phyloP scores from a whole-genome alignment of 1,140 invertebrate species.

The Bemisia tabaci region DNA sequence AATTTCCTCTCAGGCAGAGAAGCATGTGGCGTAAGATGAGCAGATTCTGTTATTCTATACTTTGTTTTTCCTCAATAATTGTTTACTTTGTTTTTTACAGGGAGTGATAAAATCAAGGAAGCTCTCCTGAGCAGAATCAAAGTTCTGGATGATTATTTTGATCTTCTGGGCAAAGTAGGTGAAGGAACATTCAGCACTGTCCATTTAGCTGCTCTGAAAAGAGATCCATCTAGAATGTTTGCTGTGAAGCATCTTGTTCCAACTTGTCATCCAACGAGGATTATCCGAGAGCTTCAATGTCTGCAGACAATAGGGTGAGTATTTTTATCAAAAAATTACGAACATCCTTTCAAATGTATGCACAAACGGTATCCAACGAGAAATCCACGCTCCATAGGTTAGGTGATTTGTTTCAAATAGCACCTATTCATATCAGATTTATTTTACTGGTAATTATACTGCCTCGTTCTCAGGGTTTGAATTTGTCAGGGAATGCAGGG shows the following conservation, averaged over 20 bases:
- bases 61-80: too few species aligned
- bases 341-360: too few species aligned
- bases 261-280: conserved; percentile 59
- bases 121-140: not conserved
- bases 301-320: conserved; percentile 63
- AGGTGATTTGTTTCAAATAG: too few species aligned
- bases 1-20: too few species aligned
- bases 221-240: conserved; percentile 42
- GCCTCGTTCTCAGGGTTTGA: too few species aligned
- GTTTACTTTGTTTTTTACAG: not conserved
- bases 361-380: too few species aligned
- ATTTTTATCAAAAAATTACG: too few species aligned
- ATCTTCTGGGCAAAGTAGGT: conserved; percentile 53
- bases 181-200: conserved; percentile 75
- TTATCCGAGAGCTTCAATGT: conserved; percentile 62
- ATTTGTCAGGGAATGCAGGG: too few species aligned
- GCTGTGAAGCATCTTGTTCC: conserved; percentile 73
- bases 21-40: too few species aligned
- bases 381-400: too few species aligned
- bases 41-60: not conserved
- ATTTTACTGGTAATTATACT: too few species aligned
- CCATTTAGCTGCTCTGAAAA: conserved; percentile 51
- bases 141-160: conserved; percentile 42
- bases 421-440: too few species aligned
- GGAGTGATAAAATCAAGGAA: not conserved